Evolutionary conservation across 2,888 invertebrate species (phyloP).

Genomic region (Diarsia rubi): DNA sequence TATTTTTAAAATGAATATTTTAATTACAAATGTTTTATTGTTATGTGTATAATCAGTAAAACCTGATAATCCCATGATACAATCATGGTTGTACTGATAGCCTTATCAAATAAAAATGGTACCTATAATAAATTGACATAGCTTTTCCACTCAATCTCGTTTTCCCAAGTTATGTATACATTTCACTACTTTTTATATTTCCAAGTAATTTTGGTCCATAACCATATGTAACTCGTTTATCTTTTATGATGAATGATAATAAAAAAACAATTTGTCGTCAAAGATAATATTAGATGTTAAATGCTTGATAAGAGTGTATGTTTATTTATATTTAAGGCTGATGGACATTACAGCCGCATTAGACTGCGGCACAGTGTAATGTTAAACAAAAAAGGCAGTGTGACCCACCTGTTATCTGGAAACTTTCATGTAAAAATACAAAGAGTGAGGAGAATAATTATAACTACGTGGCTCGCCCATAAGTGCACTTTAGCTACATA

Average conservation of each 20-base stretch:
- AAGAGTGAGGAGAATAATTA: background rate
- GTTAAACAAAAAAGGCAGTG: background rate
- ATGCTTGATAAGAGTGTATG: background rate
- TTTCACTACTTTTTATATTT: background rate
- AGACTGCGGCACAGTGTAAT: background rate
- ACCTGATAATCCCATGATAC: background rate
- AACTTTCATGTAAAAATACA: background rate
- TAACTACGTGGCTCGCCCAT: background rate
- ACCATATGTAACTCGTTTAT: background rate
- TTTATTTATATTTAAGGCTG: background rate
- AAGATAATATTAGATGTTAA: background rate
- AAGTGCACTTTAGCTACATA: background rate
- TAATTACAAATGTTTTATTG: conserved; percentile 10
- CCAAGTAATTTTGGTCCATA: background rate
- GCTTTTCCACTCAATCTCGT: background rate
- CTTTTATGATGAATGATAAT: conserved; percentile 8
- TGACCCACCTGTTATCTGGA: background rate
- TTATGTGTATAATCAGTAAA: background rate
- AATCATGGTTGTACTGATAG: background rate
- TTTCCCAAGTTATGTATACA: background rate
- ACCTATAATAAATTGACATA: background rate
- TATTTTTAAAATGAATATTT: conserved; percentile 3
- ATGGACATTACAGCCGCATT: background rate
- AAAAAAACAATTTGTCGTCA: conserved; percentile 7
- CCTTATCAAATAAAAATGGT: background rate